Conservation (phyloP, 2,888 invertebrate genomes). For the Ptychoptera albimana region DNA sequence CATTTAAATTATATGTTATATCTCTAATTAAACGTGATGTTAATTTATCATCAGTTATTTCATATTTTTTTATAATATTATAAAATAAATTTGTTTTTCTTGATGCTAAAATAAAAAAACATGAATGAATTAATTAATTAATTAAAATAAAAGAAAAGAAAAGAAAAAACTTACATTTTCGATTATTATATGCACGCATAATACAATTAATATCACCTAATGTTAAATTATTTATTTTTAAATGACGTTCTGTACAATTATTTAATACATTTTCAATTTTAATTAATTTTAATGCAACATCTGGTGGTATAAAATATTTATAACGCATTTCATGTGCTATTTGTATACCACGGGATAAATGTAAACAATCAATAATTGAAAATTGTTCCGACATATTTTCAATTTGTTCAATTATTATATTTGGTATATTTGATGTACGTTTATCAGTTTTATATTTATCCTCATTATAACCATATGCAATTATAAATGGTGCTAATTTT, state of each 20-base stretch:
- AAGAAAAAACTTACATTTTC: constrained; percentile 18
- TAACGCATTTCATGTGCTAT: constrained; percentile 25
- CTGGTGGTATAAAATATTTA: constrained; percentile 17
- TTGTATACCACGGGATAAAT: constrained; percentile 31
- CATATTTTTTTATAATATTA: constrained; percentile 25
- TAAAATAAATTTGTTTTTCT: constrained; percentile 24
- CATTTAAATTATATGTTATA: constrained; percentile 27
- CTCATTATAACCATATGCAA: constrained; percentile 29
- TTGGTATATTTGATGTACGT: constrained; percentile 18
- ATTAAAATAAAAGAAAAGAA: neutral
- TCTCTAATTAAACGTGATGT: constrained; percentile 33
- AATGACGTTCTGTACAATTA: constrained; percentile 21
- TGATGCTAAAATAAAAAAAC: constrained; percentile 19
- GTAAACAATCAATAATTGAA: constrained; percentile 26
- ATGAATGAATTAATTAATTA: constrained; percentile 13
- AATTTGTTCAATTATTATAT: constrained; percentile 26
- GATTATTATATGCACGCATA: constrained; percentile 21
- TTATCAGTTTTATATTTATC: constrained; percentile 18
- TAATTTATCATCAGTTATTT: constrained; percentile 17
- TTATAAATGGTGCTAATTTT: constrained; percentile 28
- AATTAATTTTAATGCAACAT: constrained; percentile 18
- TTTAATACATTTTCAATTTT: constrained; percentile 23
- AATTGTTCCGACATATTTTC: constrained; percentile 29
- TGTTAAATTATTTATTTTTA: constrained; percentile 15
- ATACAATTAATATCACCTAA: constrained; percentile 22